Evolutionary conservation across 2,797 vertebrate species (phyloP), one percentile per base, ranked within the genome.

Genomic region (Gymnoscopelus braueri): DNA sequence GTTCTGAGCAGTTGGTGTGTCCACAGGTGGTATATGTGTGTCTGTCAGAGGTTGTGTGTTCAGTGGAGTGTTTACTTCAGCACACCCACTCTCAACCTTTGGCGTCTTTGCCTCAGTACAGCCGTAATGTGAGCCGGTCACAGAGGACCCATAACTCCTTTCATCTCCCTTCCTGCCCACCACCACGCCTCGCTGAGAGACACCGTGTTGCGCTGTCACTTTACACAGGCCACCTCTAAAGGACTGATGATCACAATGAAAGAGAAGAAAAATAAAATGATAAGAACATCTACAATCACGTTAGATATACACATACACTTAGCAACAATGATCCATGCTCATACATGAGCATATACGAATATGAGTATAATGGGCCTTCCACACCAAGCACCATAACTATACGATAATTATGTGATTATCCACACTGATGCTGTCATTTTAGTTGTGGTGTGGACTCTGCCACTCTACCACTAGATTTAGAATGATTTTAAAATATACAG

Each of bases 201-300:
- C 5, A 0, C 24, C 19, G 35, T 67, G 57, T 70, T 82, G 67
- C 52, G 82, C 63, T 72, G 84, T 91, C 83, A 88, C 79, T 78
- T 86, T 71, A 83, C 69, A 60, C 75, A 83, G 52, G 75, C 54
- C 67, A 71, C 84, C 65, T 83, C 63, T 68, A 70, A 69, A 4
- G 60, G 75, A 29, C 90, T 91, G 78, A 4, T 11, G 13, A 72
- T 23, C 2, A 66, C 72, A 80, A 75, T 1, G 12, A 8, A 70
- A n/a, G 6, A 68, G 74, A 32, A 56, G 39, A 32, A 3, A 51
- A 26, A 54, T 7, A 3, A 29, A 0, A 69, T 51, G 60, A 59
- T 1, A 64, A 23, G 11, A 63, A 44, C 39, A 44, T 9, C 39
- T 44, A 10, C 9, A 44, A 44, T 44, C 7, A 44, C 9, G 7